Evolutionary conservation across 2,888 invertebrate species (phyloP).

Genomic region (Melinaea marsaeus): DNA sequence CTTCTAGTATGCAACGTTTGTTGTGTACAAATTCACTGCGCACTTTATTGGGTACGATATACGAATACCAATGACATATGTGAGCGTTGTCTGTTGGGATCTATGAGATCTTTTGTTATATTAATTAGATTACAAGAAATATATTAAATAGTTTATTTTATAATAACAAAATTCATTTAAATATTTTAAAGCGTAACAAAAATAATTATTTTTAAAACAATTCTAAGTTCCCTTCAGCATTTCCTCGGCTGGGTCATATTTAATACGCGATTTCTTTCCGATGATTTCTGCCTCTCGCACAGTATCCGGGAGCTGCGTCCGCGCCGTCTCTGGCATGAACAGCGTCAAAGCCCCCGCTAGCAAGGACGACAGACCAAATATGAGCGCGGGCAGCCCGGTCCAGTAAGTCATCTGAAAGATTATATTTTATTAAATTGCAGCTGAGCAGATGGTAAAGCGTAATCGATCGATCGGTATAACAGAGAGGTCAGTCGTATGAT

Average conservation of each 20-base stretch:
- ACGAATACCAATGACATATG: too few species aligned
- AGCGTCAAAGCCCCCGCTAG: constrained; percentile 63
- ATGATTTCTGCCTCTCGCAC: constrained; percentile 68
- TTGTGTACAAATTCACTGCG: too few species aligned
- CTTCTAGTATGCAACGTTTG: too few species aligned
- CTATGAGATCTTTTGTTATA: too few species aligned
- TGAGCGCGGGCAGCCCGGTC: constrained; percentile 66
- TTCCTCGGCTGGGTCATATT: constrained; percentile 16
- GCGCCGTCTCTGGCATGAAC: constrained; percentile 73
- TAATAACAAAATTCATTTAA: too few species aligned
- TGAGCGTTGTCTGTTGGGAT: too few species aligned
- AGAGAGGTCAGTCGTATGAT: not conserved
- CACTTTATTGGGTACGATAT: too few species aligned
- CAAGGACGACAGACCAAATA: constrained; percentile 70
- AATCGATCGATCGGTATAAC: not conserved
- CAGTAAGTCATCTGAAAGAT: constrained; percentile 63
- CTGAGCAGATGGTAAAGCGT: too few species aligned
- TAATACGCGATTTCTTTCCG: constrained; percentile 37
- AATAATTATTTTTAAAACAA: not conserved
- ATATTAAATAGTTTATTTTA: too few species aligned
- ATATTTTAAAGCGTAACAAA: not conserved
- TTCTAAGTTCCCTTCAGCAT: constrained; percentile 27
- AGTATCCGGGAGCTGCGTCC: constrained; percentile 69
- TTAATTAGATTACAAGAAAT: too few species aligned
- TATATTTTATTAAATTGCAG: not conserved